Conservation (phyloP, 2,888 invertebrate genomes). For the Norana najaformis region DNA sequence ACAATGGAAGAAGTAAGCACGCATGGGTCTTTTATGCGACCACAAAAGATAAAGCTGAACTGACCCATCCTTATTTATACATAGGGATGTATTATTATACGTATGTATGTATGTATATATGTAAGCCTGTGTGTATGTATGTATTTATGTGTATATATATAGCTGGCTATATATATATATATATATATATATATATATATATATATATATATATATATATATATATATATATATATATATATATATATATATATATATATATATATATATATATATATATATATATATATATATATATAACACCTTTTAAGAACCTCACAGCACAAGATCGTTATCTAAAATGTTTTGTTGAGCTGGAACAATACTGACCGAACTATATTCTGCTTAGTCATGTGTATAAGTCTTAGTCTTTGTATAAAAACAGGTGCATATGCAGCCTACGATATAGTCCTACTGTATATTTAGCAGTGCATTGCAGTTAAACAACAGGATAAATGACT, state of each 20-base stretch:
- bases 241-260: not conserved
- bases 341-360: no score
- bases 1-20: not conserved
- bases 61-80: not conserved
- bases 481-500: no score
- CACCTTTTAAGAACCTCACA: no score
- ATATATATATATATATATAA: no score
- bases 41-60: not conserved
- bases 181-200: not conserved
- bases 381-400: no score
- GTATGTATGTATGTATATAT: not conserved
- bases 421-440: no score
- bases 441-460: no score
- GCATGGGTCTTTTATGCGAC: not conserved
- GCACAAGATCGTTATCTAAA: no score
- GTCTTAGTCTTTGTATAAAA: no score
- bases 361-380: no score
- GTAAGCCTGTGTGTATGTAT: not conserved
- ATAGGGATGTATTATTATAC: no score
- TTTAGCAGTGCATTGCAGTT: no score
- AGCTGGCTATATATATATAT: not conserved
- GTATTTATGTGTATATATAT: not conserved
- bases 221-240: constrained; percentile 14
- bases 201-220: not conserved
- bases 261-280: not conserved